Evolutionary conservation across 1,140 invertebrate genomes (phyloP), one percentile per base, ranked within the genome.

Genomic region (Adelges cooleyi): DNA sequence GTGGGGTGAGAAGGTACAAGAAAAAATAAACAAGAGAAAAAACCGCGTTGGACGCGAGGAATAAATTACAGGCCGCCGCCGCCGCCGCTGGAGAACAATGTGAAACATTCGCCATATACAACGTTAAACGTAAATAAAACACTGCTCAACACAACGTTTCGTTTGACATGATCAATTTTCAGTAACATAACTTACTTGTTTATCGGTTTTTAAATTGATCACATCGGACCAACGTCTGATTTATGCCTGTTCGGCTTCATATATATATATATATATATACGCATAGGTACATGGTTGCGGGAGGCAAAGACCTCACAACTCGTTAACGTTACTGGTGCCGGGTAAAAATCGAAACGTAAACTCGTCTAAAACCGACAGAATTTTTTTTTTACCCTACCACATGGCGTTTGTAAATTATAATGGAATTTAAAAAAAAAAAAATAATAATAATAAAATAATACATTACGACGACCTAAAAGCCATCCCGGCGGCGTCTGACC

Each of bases 161-260:
- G 51, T 53, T 40, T 23, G 52, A 54, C 52, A 40, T 23, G 52
- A 54, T 44, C 53, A 44, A 56, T 56, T 56, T 42, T 56, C 25
- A 42, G 38, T n/a, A 42, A 56, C 53, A 56, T 44, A 44, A 56
- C 53, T 56, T 44, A 44, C 38, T 44, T 38, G 53, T 27, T 25
- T 42, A 38, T 53, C 51, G 51, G 33, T 9, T 36, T 53, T 22
- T 3, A 33, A 53, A 38, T 18, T 15, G 54, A 44, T 59, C 20
- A 22, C 38, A 25, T n/a, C 20, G 29, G 11, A 33, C 29, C 5
- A 22, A 1, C 29, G 3, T 18, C 5, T 38, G 52, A 54, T 54
- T 54, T 40, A 54, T 40, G 23, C 23, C 36, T 36, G 13, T 6
- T 11, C 13, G 20, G 2, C 23, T 42, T 20, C 22, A 49, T 17